Evolutionary conservation across 2,797 vertebrate species (phyloP).

Genomic region (Coracias cyanogaster): DNA sequence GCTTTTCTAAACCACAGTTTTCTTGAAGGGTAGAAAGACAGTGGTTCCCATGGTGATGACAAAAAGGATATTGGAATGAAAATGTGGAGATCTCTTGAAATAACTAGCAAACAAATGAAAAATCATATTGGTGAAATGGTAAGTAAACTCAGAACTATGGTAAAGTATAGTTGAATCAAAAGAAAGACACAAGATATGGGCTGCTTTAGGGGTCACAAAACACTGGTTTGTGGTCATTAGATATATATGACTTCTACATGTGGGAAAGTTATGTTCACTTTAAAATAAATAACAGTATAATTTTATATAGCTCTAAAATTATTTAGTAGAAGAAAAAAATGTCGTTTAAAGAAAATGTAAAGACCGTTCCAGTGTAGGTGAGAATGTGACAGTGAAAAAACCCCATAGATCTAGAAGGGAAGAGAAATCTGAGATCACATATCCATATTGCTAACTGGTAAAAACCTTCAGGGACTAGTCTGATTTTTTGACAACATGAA

Average conservation of each 20-base stretch:
- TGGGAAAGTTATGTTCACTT: neutral
- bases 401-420: neutral
- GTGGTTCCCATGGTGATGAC: slow-evolving; percentile 53
- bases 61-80: slow-evolving; percentile 11
- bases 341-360: neutral
- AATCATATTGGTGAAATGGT: neutral
- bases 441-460: neutral
- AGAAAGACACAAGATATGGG: neutral
- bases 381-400: neutral
- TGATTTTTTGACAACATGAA: neutral
- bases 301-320: neutral
- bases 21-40: slow-evolving; percentile 7
- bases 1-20: slow-evolving; percentile 20
- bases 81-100: slow-evolving; percentile 5
- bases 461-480: neutral
- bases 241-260: neutral
- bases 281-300: neutral
- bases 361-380: neutral
- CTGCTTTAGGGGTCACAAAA: neutral
- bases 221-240: neutral
- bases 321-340: neutral
- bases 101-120: slow-evolving; percentile 6
- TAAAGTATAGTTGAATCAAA: neutral
- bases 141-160: neutral
- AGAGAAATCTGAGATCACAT: neutral